These are phyloP conservation scores for Tiliacea citrago DNA, from an alignment of 2,888 invertebrate genomes.

Conservation along the genomic window DNA sequence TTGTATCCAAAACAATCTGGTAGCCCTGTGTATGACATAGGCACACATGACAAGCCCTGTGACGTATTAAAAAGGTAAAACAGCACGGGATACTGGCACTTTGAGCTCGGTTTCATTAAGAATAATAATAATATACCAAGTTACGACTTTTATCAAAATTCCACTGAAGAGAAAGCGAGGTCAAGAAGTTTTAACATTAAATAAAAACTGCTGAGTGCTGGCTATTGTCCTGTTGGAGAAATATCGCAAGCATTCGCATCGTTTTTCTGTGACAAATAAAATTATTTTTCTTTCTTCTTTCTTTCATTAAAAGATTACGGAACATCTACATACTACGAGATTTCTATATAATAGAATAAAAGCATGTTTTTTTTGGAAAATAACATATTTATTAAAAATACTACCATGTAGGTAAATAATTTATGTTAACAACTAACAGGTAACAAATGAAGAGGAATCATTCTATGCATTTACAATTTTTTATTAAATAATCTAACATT, in stretches of 20 bases:
- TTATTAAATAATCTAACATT: constrained; percentile 54
- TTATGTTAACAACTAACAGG: constrained; percentile 83
- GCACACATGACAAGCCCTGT: neutral
- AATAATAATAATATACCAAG: neutral
- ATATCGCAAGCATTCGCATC: no score
- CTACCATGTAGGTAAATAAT: constrained; percentile 69
- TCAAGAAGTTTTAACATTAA: neutral
- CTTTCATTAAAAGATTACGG: neutral
- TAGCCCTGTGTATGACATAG: constrained; percentile 14
- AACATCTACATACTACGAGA: no score
- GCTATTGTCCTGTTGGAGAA: neutral
- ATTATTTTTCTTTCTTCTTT: no score
- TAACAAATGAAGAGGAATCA: constrained; percentile 88
- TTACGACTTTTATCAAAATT: neutral
- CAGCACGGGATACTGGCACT: neutral
- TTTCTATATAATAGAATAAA: no score
- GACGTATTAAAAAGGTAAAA: neutral
- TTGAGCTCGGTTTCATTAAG: neutral
- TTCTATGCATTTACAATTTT: constrained; percentile 69
- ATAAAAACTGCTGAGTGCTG: no score
- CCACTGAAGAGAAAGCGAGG: no score
- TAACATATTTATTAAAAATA: constrained; percentile 56
- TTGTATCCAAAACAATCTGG: neutral
- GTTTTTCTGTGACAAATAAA: no score
- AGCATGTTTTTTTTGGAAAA: constrained; percentile 20